Percentiles rank a stretch among this genome's conserved stretches.
phyloP scores from a whole-genome alignment of 2,888 invertebrate genomes.

The Drosophila cyrtoloma region DNA sequence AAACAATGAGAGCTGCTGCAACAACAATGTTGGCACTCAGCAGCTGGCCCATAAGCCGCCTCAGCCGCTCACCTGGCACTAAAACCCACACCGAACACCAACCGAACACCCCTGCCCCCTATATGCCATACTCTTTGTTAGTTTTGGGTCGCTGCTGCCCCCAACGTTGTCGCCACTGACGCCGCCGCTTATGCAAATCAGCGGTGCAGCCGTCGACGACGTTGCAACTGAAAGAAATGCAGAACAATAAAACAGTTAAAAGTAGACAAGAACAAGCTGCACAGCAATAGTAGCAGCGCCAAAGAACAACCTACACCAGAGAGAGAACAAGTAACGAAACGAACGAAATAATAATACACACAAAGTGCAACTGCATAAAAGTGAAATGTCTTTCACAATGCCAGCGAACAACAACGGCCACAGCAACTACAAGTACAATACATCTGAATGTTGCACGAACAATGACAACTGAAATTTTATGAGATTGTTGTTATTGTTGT shows the following conservation, averaged over 20 bases:
- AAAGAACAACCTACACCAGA: conserved; percentile 10
- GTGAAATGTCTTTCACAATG: conserved; percentile 81
- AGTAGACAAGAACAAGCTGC: conserved; percentile 80
- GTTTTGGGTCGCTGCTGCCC: conserved; percentile 70
- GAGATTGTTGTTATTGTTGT: conserved; percentile 50
- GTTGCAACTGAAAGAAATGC: conserved; percentile 59
- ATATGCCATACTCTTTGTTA: conserved; percentile 56
- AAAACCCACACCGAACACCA: conserved; percentile 18
- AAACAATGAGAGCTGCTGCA: conserved; percentile 21
- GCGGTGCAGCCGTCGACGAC: conserved; percentile 51
- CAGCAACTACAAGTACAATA: conserved; percentile 47
- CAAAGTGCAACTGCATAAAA: conserved; percentile 81
- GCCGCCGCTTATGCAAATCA: conserved; percentile 82
- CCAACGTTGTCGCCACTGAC: not conserved
- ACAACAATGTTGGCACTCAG: conserved; percentile 77
- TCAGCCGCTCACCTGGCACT: conserved; percentile 50
- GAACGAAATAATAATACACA: conserved; percentile 76
- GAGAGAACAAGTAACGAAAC: conserved; percentile 15
- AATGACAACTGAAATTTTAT: conserved; percentile 64
- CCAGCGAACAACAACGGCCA: conserved; percentile 59
- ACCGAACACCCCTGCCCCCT: conserved; percentile 5
- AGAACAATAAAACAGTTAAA: conserved; percentile 79
- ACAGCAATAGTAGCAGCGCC: conserved; percentile 35
- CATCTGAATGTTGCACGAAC: conserved; percentile 53
- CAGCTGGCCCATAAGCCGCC: conserved; percentile 58